Evolutionary conservation across 2,888 invertebrate species (phyloP).

Genomic region (Adela reaumurella): DNA sequence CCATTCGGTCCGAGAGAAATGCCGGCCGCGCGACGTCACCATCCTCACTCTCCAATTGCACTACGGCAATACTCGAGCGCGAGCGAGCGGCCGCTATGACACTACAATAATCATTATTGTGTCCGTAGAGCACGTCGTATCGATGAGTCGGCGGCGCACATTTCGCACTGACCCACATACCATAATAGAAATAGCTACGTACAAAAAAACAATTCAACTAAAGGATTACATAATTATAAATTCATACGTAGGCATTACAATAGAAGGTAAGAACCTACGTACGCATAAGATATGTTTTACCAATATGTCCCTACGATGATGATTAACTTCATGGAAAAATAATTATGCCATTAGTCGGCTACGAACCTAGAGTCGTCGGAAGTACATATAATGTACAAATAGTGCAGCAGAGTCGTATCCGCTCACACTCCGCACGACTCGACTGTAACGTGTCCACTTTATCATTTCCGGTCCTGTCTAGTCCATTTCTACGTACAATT

Average conservation of each 20-base stretch:
- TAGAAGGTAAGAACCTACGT: not conserved
- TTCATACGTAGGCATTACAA: not conserved
- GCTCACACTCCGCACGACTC: too few relatives aligned
- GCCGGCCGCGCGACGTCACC: not conserved
- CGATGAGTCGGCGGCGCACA: not conserved
- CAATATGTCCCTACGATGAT: not conserved
- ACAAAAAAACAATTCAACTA: not conserved
- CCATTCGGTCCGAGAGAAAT: not conserved
- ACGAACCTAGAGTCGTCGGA: not conserved
- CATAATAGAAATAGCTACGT: not conserved
- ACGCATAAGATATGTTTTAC: not conserved
- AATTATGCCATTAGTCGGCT: not conserved
- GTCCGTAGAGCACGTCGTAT: too few relatives aligned
- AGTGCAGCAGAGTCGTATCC: too few relatives aligned
- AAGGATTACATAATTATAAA: not conserved
- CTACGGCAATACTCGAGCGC: too few relatives aligned
- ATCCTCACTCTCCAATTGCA: too few relatives aligned
- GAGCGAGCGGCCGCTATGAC: too few relatives aligned
- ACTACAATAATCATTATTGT: too few relatives aligned
- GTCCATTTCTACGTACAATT: too few relatives aligned
- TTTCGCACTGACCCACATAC: not conserved
- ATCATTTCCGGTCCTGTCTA: not conserved
- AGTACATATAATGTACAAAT: not conserved
- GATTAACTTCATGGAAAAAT: not conserved
- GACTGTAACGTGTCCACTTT: not conserved